These are phyloP conservation scores for Heterodera schachtii DNA, from an alignment of 1,140 invertebrate species.

Conservation along the genomic window DNA sequence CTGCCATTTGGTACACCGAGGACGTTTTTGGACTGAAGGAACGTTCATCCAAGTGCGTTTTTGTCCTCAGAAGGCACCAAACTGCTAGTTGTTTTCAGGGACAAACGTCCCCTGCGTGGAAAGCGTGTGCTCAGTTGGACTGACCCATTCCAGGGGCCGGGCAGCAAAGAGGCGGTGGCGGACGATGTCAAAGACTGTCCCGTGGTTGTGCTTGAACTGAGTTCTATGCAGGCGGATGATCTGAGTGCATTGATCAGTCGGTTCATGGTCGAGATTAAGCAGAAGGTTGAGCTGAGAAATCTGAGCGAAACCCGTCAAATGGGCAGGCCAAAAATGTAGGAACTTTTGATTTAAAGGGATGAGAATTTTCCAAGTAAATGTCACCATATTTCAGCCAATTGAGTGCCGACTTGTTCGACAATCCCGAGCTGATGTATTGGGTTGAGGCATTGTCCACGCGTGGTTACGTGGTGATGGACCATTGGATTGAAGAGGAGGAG, in stretches of 20 bases:
- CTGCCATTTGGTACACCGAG: background rate
- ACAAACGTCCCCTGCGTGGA: background rate
- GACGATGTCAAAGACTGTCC: conserved; percentile 21
- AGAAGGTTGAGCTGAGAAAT: conserved; percentile 24
- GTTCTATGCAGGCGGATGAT: conserved; percentile 4
- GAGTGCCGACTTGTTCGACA: background rate
- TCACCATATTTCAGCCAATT: background rate
- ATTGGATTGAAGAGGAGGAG: conserved; percentile 15
- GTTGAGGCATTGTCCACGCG: conserved; percentile 20
- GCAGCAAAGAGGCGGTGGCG: background rate
- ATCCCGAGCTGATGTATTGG: conserved; percentile 21
- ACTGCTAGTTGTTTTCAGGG: background rate
- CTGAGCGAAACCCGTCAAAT: background rate
- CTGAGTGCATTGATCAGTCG: conserved; percentile 9
- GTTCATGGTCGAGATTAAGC: conserved; percentile 21
- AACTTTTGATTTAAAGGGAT: background rate
- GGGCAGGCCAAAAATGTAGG: background rate
- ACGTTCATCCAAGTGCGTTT: background rate
- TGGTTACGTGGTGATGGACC: conserved; percentile 24
- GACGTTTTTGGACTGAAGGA: conserved; percentile 27
- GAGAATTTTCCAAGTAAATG: background rate
- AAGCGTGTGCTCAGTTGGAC: background rate
- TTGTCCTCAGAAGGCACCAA: no score
- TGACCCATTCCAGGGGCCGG: background rate
- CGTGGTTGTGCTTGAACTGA: conserved; percentile 25